Conservation (phyloP, 2,797 vertebrate genomes). For the Phalloptychus januarius region DNA sequence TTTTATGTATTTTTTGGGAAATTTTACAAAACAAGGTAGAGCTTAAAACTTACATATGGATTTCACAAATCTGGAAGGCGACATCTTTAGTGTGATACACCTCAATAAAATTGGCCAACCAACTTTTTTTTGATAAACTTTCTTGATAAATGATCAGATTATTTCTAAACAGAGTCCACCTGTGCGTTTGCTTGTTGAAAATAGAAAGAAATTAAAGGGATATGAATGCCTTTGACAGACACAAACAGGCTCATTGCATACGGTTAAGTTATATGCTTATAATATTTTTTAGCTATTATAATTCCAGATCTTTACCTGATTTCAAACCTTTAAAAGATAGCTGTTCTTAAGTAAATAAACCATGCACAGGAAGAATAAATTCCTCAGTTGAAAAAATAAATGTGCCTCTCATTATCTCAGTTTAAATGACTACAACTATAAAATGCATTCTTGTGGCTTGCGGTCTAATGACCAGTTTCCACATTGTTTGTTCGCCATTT, state of each 20-base stretch:
- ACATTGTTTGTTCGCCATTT: conserved; percentile 14
- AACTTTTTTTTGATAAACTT: not conserved
- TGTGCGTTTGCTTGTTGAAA: not conserved
- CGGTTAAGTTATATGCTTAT: not conserved
- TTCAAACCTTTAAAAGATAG: not conserved
- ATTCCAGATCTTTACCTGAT: not conserved
- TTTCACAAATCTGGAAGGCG: not conserved
- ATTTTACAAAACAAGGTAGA: not conserved
- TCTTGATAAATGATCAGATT: not conserved
- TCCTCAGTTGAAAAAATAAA: not conserved
- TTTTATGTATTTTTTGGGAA: not conserved
- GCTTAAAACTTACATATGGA: not conserved
- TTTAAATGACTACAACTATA: conserved; percentile 5
- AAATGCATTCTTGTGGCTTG: not conserved
- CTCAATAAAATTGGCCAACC: not conserved
- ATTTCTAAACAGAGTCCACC: not conserved
- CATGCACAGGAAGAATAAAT: not conserved
- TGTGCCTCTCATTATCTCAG: not conserved
- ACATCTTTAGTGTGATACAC: not conserved
- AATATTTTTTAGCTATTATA: not conserved
- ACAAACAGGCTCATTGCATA: not conserved
- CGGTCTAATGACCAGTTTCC: conserved; percentile 11
- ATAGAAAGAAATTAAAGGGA: not conserved
- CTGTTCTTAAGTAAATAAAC: not conserved
- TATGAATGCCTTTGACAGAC: not conserved